Conservation (phyloP, 2,113 vertebrate genomes). For the Pygoscelis adeliae region DNA sequence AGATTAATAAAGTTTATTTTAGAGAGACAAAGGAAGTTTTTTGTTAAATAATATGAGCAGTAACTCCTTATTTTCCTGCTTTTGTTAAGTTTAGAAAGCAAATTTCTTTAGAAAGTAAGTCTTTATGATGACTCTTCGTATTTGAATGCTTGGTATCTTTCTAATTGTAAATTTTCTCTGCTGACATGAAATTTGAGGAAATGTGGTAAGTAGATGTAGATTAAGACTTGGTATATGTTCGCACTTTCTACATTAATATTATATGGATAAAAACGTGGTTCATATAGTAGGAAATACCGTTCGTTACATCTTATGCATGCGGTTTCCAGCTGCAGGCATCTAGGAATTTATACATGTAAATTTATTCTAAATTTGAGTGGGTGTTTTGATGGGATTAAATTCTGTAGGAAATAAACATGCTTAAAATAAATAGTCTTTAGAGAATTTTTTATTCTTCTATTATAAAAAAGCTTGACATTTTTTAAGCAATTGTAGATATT, state of each 20-base stretch:
- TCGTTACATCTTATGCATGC: conserved; percentile 17
- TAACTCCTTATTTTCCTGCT: neutral
- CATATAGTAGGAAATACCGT: conserved; percentile 36
- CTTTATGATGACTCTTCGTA: neutral
- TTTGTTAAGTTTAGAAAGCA: neutral
- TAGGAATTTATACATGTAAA: conserved; percentile 70
- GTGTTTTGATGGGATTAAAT: conserved; percentile 73
- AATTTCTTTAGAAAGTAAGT: neutral
- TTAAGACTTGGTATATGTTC: neutral
- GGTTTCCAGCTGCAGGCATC: conserved; percentile 68
- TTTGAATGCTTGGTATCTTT: neutral
- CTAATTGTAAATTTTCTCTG: neutral
- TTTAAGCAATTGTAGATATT: conserved; percentile 10
- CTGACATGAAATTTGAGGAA: neutral
- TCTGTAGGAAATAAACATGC: conserved; percentile 70
- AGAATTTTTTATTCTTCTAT: conserved; percentile 25
- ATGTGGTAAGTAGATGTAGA: neutral
- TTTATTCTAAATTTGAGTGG: conserved; percentile 63
- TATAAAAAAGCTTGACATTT: conserved; percentile 32
- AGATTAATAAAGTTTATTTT: neutral
- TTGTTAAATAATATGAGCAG: neutral
- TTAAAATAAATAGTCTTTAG: conserved; percentile 55
- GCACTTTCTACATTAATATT: conserved; percentile 36
- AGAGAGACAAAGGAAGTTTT: neutral
- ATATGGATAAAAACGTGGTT: conserved; percentile 45